Conservation (phyloP, 2,888 invertebrate species). For the Stenchaetothrips biformis region DNA sequence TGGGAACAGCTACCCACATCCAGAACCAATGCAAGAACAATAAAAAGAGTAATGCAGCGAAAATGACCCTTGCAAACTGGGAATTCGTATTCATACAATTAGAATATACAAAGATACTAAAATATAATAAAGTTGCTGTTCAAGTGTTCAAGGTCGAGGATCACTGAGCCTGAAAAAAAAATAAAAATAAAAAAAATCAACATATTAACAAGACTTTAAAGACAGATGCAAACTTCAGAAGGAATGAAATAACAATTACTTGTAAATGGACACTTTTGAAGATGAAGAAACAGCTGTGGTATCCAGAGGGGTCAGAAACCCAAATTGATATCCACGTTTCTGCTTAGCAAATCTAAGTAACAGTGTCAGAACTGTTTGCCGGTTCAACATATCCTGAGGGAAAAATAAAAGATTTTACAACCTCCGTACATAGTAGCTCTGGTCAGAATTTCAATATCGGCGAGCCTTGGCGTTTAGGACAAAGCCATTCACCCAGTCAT, state of each 20-base stretch:
- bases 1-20: no score
- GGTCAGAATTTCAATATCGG: background rate
- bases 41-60: no score
- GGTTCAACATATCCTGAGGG: slow-evolving; percentile 73
- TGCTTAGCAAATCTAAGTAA: slow-evolving; percentile 67
- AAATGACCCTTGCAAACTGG: no score
- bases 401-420: slow-evolving; percentile 36
- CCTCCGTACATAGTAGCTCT: background rate
- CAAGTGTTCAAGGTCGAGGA: background rate
- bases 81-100: no score
- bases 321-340: slow-evolving; percentile 68
- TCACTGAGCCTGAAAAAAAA: background rate
- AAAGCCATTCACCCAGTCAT: no score
- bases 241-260: slow-evolving; percentile 45
- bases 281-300: slow-evolving; percentile 54
- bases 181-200: background rate
- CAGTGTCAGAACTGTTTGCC: slow-evolving; percentile 71
- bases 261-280: slow-evolving; percentile 55
- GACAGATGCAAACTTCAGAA: background rate
- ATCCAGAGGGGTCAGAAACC: slow-evolving; percentile 86
- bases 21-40: no score
- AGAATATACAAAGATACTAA: no score
- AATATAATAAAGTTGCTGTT: no score
- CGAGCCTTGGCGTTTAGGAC: background rate
- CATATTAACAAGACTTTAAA: background rate